A percentile compares a stretch with the other conserved stretches of the same genome.
Conservation (phyloP, 1,140 invertebrate genomes). For the Plutomurus gul region DNA sequence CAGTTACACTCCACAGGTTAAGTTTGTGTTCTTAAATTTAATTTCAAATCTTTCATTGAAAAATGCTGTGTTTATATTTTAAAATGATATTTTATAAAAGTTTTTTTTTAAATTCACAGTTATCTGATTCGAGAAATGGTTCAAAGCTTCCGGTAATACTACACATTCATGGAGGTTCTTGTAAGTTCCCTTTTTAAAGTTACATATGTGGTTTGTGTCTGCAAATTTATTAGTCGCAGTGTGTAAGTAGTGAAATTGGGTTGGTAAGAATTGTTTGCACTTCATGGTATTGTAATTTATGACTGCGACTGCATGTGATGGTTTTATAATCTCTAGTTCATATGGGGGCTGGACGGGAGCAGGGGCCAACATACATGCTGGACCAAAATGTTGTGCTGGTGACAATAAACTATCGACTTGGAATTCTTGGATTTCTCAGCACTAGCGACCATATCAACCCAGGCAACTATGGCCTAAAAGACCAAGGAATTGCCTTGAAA, state of each 20-base stretch:
- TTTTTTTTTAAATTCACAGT: too few species aligned
- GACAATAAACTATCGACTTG: constrained; percentile 24
- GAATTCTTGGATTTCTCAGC: constrained; percentile 6
- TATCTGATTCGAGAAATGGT: neutral
- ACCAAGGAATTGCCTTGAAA: constrained; percentile 18
- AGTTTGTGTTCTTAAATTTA: neutral
- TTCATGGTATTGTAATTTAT: too few species aligned
- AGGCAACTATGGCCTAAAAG: constrained; percentile 28
- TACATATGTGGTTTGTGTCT: too few species aligned
- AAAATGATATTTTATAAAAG: too few species aligned
- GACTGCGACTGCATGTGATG: too few species aligned
- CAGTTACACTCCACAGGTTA: constrained; percentile 3
- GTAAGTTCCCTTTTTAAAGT: too few species aligned
- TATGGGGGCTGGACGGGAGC: neutral
- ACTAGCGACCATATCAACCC: neutral
- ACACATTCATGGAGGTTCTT: neutral
- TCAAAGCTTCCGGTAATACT: neutral
- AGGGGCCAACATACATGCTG: constrained; percentile 20
- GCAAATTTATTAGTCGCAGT: too few species aligned
- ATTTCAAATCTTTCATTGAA: too few species aligned
- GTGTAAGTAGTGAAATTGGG: too few species aligned
- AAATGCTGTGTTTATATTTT: too few species aligned
- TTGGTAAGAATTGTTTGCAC: too few species aligned
- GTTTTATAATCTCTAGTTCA: neutral
- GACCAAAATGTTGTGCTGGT: constrained; percentile 30